Evolutionary conservation across 2,888 invertebrate species (phyloP), one percentile per base, ranked within the genome.

Genomic region (Anagyrus pseudococci): DNA sequence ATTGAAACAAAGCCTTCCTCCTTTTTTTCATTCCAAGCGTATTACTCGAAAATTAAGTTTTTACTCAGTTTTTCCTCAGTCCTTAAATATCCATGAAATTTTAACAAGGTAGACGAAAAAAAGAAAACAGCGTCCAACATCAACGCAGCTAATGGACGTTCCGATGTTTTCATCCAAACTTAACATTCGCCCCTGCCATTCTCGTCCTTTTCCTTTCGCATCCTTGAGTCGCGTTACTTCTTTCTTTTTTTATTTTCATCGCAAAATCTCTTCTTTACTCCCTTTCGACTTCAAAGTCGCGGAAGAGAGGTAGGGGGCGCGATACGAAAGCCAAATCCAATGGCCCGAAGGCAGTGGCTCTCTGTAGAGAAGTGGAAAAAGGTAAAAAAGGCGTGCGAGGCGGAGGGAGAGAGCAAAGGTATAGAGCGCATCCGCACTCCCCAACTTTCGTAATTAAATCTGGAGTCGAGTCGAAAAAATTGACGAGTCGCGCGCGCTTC

Each of bases 401-500:
- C 33, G 6, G 33, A 13, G 6, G 33, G 33, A 33, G n/a, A n/a
- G n/a, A n/a, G 17, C 4, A n/a, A 10, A n/a, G 17, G 43, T n/a
- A 7, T 7, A 33, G 33, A 33, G 33, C 8, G 13, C 8, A 33
- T 33, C 33, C 46, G 19, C 49, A 60, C 20, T 43, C 8, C 58
- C 44, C 50, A 68, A 68, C 62, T 68, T 68, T 68, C 52, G 60
- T 64, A 68, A 68, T 68, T 68, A 68, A 68, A 67, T 61, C 58
- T 64, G 50, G 44, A 58, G 58, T 43, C 53, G 57, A 59, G 52
- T 67, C 54, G 57, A 65, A 65, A n/a, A 67, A 66, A 63, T 55
- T 63, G 59, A 47, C 53, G 52, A 59, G 44, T 59, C 55, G 53
- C 20, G n/a, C 29, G 56, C 58, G 29, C 48, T 56, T 50, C 37